Base-by-base conservation (phyloP, 2,113 vertebrate species). In the Penelope pileata region DNA sequence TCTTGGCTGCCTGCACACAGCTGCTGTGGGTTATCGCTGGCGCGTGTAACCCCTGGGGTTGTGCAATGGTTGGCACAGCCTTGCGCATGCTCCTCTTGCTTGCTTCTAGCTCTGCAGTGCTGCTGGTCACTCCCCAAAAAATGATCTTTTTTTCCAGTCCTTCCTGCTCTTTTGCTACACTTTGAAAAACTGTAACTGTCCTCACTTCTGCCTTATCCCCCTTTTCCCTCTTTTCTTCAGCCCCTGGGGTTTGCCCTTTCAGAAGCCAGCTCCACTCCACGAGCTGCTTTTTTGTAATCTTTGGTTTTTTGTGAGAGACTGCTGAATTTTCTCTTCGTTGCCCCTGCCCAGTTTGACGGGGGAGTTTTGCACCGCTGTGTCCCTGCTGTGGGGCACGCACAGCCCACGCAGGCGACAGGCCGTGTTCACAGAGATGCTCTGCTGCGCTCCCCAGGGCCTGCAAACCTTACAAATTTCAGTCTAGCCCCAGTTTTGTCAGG, bases 191-290 rank as follows among this genome's bases (percentile, higher is more conserved):
- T 38, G 43, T 1, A 6, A 5, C 51, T 7, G 1, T 32, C 8
- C 32, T 8, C 27, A 9, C 10, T 13, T n/a, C 2, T 22, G n/a
- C 42, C 3, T 38, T 14, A 54, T 12, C 18, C 18, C 7, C 4
- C 54, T n/a, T n/a, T 29, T 30, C 24, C 17, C 22, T 6, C 3
- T 47, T 36, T 48, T n/a, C 48, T 18, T 40, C 30, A 76, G 76
- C 59, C 29, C 80, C 9, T 5, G 2, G 22, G 66, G 7, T 34
- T 18, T 38, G 42, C 15, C 40, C 29, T 54, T n/a, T 32, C 40
- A 64, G n/a, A 6, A 1, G 8, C 19, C 62, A 1, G 0, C 11
- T 63, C 36, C n/a, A n/a, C 42, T 48, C 51, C 64, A 10, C 0
- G 27, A n/a, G 3, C n/a, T 24, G 38, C 40, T 43, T 47, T 29